These are phyloP conservation scores for Polypedilum vanderplanki DNA, from an alignment of 1,140 invertebrate genomes.

Conservation along the genomic window DNA sequence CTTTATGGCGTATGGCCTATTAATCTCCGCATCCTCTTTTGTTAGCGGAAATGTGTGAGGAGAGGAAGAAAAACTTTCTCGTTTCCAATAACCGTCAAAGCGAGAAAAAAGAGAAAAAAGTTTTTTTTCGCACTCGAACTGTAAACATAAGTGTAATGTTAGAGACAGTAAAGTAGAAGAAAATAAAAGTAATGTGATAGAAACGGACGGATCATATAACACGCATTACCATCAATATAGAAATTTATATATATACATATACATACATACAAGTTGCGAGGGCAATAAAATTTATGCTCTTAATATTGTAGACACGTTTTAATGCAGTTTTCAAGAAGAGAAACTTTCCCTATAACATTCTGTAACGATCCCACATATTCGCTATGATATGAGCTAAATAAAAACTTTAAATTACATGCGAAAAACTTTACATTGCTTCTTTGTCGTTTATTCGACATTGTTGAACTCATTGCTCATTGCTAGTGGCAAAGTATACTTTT, in stretches of 20 bases:
- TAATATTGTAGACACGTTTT: conserved; percentile 29
- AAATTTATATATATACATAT: not conserved
- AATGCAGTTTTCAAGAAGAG: conserved; percentile 14
- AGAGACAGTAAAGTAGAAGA: not conserved
- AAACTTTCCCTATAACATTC: not conserved
- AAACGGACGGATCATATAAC: conserved; percentile 4
- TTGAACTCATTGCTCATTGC: not conserved
- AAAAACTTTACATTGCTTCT: not conserved
- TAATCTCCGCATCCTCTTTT: not conserved
- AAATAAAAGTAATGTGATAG: not conserved
- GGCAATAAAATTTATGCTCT: not conserved
- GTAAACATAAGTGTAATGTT: not conserved
- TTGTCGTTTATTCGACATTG: too few relatives aligned
- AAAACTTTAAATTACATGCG: conserved; percentile 14
- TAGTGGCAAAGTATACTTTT: not conserved
- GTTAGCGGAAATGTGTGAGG: not conserved
- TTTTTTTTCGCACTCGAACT: not conserved
- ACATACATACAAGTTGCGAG: not conserved
- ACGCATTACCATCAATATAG: conserved; percentile 3
- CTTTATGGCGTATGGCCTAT: not conserved
- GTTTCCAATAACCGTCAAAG: too few relatives aligned
- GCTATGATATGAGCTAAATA: conserved; percentile 32
- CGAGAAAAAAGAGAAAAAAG: not conserved
- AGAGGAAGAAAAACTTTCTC: not conserved
- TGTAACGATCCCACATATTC: not conserved